phyloP scores from a whole-genome alignment of 1,140 invertebrate genomes.

The Apolygus lucorum region DNA sequence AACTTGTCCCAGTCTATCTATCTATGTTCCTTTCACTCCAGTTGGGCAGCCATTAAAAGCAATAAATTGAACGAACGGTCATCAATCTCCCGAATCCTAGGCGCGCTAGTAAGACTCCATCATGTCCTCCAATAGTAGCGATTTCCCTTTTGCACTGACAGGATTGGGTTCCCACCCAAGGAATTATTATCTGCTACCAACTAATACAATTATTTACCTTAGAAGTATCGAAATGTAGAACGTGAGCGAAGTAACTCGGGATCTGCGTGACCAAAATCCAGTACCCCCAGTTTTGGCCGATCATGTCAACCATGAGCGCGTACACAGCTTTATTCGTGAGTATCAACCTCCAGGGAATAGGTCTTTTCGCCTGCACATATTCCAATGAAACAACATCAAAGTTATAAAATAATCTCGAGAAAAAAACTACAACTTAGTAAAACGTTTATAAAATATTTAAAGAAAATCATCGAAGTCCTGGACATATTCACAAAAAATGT shows the following conservation, averaged over 20 bases:
- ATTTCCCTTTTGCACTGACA: background rate
- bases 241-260: constrained; percentile 60
- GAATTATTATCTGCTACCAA: background rate
- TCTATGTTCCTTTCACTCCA: no score
- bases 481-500: background rate
- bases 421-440: background rate
- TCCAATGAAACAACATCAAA: no score
- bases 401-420: background rate
- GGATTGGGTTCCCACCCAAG: background rate
- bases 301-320: constrained; percentile 54
- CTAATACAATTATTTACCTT: constrained; percentile 22
- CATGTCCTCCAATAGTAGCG: background rate
- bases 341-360: constrained; percentile 53
- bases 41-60: no score
- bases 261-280: constrained; percentile 60
- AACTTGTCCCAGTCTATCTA: no score
- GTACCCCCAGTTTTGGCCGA: constrained; percentile 56
- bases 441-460: background rate
- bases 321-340: constrained; percentile 52
- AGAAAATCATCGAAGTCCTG: background rate
- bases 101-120: background rate
- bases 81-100: background rate
- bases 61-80: no score
- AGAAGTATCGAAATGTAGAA: constrained; percentile 34
- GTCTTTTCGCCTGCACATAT: constrained; percentile 18